Evolutionary conservation across 2,797 vertebrate species (phyloP), one percentile per base, ranked within the genome.

Genomic region (Cryptoblepharus egeriae): DNA sequence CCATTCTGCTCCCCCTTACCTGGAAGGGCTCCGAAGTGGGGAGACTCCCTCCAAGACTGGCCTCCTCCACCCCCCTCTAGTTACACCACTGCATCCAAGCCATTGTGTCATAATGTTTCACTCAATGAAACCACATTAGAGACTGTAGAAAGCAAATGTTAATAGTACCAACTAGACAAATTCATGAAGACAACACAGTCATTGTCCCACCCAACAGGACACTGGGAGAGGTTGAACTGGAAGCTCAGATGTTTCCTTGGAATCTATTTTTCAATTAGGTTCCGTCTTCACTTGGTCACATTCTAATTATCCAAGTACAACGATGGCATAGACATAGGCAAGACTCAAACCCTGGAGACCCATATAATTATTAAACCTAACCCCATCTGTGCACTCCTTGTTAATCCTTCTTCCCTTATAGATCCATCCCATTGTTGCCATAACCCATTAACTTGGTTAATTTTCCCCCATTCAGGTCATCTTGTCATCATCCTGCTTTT

Each of bases 381-480:
- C 68, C 0, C 93, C 91, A 93, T 93, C 92, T 93, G 92, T 35
- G 88, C 88, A 71, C 84, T 58, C 82, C 5, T 22, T 0, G 67
- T 75, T 93, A 92, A 94, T 91, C 91, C 82, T 32, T 24, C 12
- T 65, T 83, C 90, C 83, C 85, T 84, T 58, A 45, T 83, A 88
- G 87, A 88, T 84, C 92, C 83, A 82, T 90, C 58, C 84, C 28
- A 81, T 88, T 0, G 37, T 10, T 0, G 24, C 79, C 70, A 61
- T 1, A 77, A 69, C 75, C 12, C 80, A 0, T 71, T 37, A 2
- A 63, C 1, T 78, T 82, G 39, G 16, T 58, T 60, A 1, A 0
- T 82, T 70, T 10, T 4, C 88, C 45, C 11, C 30, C 75, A 0
- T 85, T 80, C 85, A 85, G 87, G 87, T 90, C 83, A 74, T 63